Evolutionary conservation across 92 coral and sea anemone species (phyloP), one percentile per base, ranked within the genome.

Genomic region (Palythoa caribaeorum): DNA sequence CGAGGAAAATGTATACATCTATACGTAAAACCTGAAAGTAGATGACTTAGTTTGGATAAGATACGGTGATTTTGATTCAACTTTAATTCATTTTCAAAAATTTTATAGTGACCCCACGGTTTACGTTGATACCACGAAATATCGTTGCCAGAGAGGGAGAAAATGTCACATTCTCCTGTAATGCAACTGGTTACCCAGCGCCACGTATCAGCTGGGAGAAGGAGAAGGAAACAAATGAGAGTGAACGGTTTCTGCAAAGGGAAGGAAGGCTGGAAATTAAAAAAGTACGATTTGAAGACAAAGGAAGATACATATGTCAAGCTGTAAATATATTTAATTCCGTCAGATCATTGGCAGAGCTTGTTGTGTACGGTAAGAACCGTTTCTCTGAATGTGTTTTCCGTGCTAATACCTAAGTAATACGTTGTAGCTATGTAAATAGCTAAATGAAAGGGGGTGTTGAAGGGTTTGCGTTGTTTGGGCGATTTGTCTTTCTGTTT

Each of bases 261-360:
- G 53, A 59, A 14, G 83, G 83, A 55, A 57, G 5, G 19, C 83
- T 78, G 16, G 35, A 20, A 35, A 78, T 57, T 5, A 55, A 28
- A 21, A 78, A 36, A 14, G 83, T 53, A 3, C n/a, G 17, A 51
- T 78, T 78, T 78, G 83, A 78, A 78, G 83, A 78, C 70, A 78
- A 78, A 57, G 83, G 83, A 78, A 10, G 47, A 35, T 55, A 54
- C 37, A 57, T 13, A 6, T 78, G 83, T 51, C 48, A 15, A 37
- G 83, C 83, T 54, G 17, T 19, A 35, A 78, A 78, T 17, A 10
- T 78, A 54, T 78, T 78, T 36, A 71, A 78, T 57, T 28, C 38
- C 6, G 19, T 52, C 60, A 77, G 47, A n/a, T 19, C 81, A 77
- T 19, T 35, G 0, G 81, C 62, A 13, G 66, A 77, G 8, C 81